Percentiles rank a stretch among this genome's conserved stretches.
Evolutionary conservation across 2,113 vertebrate species (phyloP).

Genomic region (Casuarius casuarius): DNA sequence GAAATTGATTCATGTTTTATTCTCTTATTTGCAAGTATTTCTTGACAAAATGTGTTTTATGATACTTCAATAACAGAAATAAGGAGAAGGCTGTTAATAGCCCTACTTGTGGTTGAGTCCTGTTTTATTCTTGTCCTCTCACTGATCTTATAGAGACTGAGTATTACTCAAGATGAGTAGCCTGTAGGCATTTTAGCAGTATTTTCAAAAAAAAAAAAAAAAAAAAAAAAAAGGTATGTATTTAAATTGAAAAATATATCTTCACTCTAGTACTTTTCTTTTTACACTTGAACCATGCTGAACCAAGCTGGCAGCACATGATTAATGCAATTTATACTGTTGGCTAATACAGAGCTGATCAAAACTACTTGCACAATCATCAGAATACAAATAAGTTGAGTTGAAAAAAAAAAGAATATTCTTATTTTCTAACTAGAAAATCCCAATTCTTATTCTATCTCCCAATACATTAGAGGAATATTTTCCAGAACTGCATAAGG

Average conservation of each 20-base stretch:
- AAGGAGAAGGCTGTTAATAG: background rate
- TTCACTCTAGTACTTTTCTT: background rate
- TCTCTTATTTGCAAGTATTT: background rate
- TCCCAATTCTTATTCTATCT: background rate
- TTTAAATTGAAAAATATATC: background rate
- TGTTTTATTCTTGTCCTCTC: background rate
- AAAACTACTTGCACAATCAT: background rate
- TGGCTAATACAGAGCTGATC: background rate
- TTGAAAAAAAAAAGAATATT: background rate
- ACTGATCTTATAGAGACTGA: background rate
- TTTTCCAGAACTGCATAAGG: background rate
- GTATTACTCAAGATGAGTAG: background rate
- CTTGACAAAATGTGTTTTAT: background rate
- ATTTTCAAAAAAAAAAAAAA: background rate
- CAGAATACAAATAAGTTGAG: background rate
- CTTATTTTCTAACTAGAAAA: background rate
- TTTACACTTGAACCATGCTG: background rate
- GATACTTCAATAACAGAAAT: background rate
- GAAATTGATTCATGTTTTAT: background rate
- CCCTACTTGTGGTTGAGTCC: background rate
- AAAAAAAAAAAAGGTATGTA: background rate
- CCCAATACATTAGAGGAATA: background rate
- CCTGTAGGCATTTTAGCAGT: background rate
- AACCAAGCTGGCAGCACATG: background rate
- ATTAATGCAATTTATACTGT: background rate